Evolutionary conservation across 2,888 invertebrate species (phyloP), one percentile per base, ranked within the genome.

Genomic region (Lysandra coridon): DNA sequence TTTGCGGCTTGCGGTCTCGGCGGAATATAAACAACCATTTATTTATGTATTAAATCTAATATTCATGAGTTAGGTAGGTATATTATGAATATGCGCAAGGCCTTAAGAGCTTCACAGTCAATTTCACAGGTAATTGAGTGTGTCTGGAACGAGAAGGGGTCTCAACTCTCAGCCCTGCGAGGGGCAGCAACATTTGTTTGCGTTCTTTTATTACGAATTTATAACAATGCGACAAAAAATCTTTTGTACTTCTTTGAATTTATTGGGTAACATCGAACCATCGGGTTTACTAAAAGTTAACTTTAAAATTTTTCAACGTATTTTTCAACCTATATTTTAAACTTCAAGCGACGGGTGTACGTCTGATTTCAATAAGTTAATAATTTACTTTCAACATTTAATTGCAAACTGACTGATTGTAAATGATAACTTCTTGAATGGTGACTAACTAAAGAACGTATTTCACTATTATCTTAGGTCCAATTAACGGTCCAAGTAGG

Each of bases 41-140:
- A 76, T 76, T 76, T 76, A 53, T 76, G 49, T 76, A 76, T 53
- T 30, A 57, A 75, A 44, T 44, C 33, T 76, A 76, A 53, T 69
- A 69, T 69, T 69, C 69, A 69, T 33, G 17, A 69, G 69, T 33
- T 69, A 37, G 33, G 69, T 76, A 23, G 53, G 73, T 76, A 74
- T 53, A 75, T 75, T 44, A 53, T 76, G 57, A 76, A 76, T 53
- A 76, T 76, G 57, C 33, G 53, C 37, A 49, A 80, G 76, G 80
- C 80, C 79, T 83, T 83, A 83, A 83, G 82, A 88, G 86, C 84
- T 87, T 88, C 86, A 85, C 86, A 87, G 85, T 86, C 89, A 91
- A 92, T 92, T 91, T 92, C 89, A 92, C 88, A 91, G 89, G 88
- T 90, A 92, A 92, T 91, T 91, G 90, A 90, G 87, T 87, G 83